Evolutionary conservation across 2,113 vertebrate genomes (phyloP).

Genomic region (Pangasianodon hypophthalmus): DNA sequence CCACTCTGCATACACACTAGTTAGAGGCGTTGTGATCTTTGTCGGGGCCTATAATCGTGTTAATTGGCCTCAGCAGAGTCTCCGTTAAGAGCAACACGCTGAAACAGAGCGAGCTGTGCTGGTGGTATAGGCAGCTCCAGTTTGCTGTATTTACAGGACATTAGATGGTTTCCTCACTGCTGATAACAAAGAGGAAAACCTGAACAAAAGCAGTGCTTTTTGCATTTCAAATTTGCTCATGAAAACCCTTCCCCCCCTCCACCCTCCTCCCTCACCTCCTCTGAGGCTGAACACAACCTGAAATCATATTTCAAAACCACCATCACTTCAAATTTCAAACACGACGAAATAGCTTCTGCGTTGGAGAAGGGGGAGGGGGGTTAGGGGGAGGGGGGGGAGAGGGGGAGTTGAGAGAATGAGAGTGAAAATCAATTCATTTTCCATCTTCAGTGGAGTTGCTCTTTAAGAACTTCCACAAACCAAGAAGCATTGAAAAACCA

Average conservation of each 20-base stretch:
- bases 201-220: constrained; percentile 72
- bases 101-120: constrained; percentile 61
- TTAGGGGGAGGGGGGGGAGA: constrained; percentile 17
- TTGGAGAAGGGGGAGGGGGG: constrained; percentile 32
- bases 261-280: constrained; percentile 49
- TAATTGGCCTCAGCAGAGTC: constrained; percentile 73
- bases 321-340: constrained; percentile 69
- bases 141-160: constrained; percentile 67
- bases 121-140: constrained; percentile 54
- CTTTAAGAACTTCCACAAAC: constrained; percentile 77
- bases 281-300: constrained; percentile 64
- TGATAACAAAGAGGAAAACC: constrained; percentile 66
- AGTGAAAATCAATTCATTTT: constrained; percentile 77
- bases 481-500: constrained; percentile 80
- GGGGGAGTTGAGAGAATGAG: constrained; percentile 44
- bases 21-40: constrained; percentile 69
- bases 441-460: constrained; percentile 76
- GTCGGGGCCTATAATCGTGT: constrained; percentile 68
- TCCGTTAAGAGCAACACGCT: constrained; percentile 50
- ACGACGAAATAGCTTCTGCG: constrained; percentile 63
- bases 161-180: constrained; percentile 67
- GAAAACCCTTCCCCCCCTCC: background rate
- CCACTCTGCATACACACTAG: constrained; percentile 71
- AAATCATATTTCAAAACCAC: constrained; percentile 74
- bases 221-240: constrained; percentile 72